Evolutionary conservation across 2,888 invertebrate species (phyloP).

Genomic region (Leptopterna dolabrata): DNA sequence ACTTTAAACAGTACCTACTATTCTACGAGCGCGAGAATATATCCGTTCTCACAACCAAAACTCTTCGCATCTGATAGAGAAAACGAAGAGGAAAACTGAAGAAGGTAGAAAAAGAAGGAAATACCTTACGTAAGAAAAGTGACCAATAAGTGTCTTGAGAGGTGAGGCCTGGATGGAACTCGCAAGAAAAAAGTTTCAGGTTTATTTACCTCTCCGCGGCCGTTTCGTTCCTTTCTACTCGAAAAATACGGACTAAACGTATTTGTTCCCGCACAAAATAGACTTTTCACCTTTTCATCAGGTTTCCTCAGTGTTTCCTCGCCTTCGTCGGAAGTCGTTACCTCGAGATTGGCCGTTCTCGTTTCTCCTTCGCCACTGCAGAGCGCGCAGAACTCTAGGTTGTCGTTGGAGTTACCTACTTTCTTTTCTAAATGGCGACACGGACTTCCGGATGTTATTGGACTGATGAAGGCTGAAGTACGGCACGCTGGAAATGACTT

Average conservation of each 20-base stretch:
- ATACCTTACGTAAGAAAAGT: not conserved
- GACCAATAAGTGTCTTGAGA: not conserved
- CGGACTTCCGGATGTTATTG: no score
- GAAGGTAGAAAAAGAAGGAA: not conserved
- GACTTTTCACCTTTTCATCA: slow-evolving; percentile 8
- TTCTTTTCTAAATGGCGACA: no score
- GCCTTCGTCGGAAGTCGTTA: not conserved
- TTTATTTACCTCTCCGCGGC: not conserved
- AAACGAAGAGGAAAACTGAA: no score
- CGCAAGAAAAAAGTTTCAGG: not conserved
- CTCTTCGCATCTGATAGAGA: no score
- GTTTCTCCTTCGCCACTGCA: not conserved
- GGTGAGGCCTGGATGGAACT: not conserved
- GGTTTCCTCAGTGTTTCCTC: not conserved
- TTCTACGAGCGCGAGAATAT: no score
- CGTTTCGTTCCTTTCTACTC: not conserved
- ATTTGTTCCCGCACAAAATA: not conserved
- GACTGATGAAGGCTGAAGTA: no score
- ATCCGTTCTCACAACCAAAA: no score
- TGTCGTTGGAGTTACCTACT: not conserved
- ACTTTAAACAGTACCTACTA: no score
- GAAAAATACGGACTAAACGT: not conserved
- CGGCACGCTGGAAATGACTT: no score
- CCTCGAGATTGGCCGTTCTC: not conserved
- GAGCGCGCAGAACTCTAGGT: not conserved